Evolutionary conservation across 2,888 invertebrate species (phyloP), one percentile per base, ranked within the genome.

Genomic region (Hedychridium roseum): DNA sequence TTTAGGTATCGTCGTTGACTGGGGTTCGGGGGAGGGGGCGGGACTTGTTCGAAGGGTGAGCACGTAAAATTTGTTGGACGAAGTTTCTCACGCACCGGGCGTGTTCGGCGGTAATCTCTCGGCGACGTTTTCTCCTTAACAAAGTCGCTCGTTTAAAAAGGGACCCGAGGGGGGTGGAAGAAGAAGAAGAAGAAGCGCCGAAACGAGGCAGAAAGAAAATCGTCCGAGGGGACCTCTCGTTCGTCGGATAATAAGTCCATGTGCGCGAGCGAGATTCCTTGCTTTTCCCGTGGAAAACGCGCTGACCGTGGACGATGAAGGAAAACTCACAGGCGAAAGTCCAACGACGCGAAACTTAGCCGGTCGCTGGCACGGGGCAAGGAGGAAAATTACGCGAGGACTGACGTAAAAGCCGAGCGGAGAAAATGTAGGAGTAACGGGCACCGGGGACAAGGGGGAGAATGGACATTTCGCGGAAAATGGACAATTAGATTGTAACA

Each of bases 401-500:
- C n/a, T n/a, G n/a, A 14, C 16, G 17, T 26, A 9, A 16, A 16
- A 21, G 11, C 9, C n/a, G n/a, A n/a, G 9, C 9, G 18, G 15
- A 15, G 6, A 35, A 9, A 35, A 15, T 16, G n/a, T 9, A 1
- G 6, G 1, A 12, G 35, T 11, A 3, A 35, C 2, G 11, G 36
- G 11, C 9, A 35, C 15, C 23, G n/a, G 36, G 9, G 36, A 35
- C 17, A 35, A 1, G 20, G 5, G 17, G 11, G 17, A n/a, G 12
- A 7, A 36, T 18, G 30, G 27, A 30, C 31, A 12, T 20, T 6
- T 4, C 7, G n/a, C 15, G 36, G 15, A 41, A 49, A 39, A 62
- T 59, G 53, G 50, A 54, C 43, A 47, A 50, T 45, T 55, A 56
- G 27, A 50, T 4, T n/a, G 28, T 44, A 57, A 60, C 43, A 71